These are phyloP conservation scores for Morinoia aosen DNA, from an alignment of 2,888 invertebrate species.

Conservation along the genomic window DNA sequence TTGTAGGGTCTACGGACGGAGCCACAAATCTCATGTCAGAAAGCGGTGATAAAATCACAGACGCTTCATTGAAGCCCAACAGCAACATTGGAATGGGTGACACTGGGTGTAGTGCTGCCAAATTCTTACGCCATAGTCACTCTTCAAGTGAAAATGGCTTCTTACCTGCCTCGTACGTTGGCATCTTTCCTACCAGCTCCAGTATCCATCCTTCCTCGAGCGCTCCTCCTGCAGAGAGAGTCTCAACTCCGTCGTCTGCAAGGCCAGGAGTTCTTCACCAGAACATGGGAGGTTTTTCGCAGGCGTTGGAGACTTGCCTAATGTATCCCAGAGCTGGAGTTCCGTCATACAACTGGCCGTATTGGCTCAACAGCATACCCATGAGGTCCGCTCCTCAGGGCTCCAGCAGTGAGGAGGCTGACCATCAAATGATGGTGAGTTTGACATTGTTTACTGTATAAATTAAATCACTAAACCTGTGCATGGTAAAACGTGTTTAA, in stretches of 20 bases:
- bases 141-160: conserved; percentile 45
- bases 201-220: conserved; percentile 38
- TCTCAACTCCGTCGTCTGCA: conserved; percentile 22
- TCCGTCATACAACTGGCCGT: conserved; percentile 55
- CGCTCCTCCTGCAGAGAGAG: conserved; percentile 15
- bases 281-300: conserved; percentile 16
- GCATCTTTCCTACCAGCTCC: not conserved
- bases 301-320: conserved; percentile 56
- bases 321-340: conserved; percentile 63
- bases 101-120: not conserved
- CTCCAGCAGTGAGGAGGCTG: conserved; percentile 67
- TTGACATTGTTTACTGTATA: not conserved
- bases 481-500: not conserved
- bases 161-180: not conserved
- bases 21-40: not conserved
- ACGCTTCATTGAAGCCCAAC: not conserved
- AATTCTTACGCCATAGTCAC: conserved; percentile 19
- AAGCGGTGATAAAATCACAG: not conserved
- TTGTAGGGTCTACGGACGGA: conserved; percentile 10
- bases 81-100: not conserved
- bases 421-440: conserved; percentile 67
- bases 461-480: not conserved
- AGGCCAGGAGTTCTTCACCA: conserved; percentile 32
- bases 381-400: conserved; percentile 59
- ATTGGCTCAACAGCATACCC: conserved; percentile 35